These are phyloP conservation scores for Prietella phreatophila DNA, from an alignment of 2,113 vertebrate species.

Conservation along the genomic window DNA sequence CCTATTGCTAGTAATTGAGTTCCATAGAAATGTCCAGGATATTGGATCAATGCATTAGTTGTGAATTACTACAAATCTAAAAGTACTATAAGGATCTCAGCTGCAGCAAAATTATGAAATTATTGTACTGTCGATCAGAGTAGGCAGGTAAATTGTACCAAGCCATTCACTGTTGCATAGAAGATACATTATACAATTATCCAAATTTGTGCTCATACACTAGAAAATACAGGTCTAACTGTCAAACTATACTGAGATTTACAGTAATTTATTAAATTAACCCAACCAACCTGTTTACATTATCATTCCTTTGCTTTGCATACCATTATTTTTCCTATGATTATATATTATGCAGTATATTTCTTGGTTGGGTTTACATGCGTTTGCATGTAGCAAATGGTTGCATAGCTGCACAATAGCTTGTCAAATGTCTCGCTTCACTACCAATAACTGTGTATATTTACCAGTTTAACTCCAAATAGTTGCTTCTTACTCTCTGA, in stretches of 20 bases:
- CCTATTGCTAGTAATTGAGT: not conserved
- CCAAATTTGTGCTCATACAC: not conserved
- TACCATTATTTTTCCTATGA: not conserved
- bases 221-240: not conserved
- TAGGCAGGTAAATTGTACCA: not conserved
- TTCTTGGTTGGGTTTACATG: not conserved
- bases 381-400: not conserved
- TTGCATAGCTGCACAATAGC: not conserved
- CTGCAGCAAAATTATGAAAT: not conserved
- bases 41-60: not conserved
- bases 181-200: not conserved
- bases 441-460: not conserved
- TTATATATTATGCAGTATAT: not conserved
- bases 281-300: not conserved
- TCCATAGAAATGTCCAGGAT: not conserved
- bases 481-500: too few relatives aligned
- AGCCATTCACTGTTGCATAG: not conserved
- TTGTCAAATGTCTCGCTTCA: not conserved
- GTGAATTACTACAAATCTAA: not conserved
- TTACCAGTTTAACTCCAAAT: too few relatives aligned
- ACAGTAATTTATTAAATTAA: not conserved
- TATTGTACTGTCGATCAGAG: not conserved
- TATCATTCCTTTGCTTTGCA: not conserved
- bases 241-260: not conserved
- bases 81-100: not conserved